Evolutionary conservation across 2,888 invertebrate genomes (phyloP).

Genomic region (Phrixothrix hirtus): DNA sequence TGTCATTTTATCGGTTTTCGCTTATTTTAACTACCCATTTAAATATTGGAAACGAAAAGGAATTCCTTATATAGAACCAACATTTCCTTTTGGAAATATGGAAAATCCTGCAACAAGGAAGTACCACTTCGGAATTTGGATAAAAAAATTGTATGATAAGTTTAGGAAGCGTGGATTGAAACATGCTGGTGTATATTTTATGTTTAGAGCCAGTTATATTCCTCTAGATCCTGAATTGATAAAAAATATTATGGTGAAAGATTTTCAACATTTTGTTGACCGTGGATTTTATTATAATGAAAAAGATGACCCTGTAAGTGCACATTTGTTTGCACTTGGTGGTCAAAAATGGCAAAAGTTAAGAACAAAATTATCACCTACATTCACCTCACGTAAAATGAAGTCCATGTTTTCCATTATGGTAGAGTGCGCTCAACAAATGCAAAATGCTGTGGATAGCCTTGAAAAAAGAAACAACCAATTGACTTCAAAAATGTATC

Average conservation of each 20-base stretch:
- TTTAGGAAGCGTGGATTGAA: conserved; percentile 1
- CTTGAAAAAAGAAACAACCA: conserved; percentile 4
- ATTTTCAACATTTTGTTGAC: too few relatives aligned
- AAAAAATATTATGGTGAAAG: conserved; percentile 53
- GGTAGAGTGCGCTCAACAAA: conserved; percentile 45
- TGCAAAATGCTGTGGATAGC: conserved; percentile 37
- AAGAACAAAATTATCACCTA: conserved; percentile 57
- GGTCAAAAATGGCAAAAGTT: conserved; percentile 58
- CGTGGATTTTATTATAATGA: too few relatives aligned
- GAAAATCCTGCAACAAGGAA: neutral
- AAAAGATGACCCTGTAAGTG: conserved; percentile 51
- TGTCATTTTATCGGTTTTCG: too few relatives aligned
- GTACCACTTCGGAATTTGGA: neutral
- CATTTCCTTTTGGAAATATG: conserved; percentile 13
- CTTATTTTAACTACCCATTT: conserved; percentile 4
- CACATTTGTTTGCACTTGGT: conserved; percentile 50
- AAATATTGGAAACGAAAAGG: conserved; percentile 5
- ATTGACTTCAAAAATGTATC: conserved; percentile 38
- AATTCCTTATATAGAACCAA: conserved; percentile 7
- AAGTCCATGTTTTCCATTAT: conserved; percentile 57
- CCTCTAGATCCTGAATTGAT: conserved; percentile 50
- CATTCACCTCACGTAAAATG: conserved; percentile 59
- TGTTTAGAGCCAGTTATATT: conserved; percentile 1
- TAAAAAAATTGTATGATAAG: neutral
- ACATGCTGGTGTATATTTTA: conserved; percentile 4